Base-by-base conservation (phyloP, 2,113 vertebrate species). In the Nicator chloris region DNA sequence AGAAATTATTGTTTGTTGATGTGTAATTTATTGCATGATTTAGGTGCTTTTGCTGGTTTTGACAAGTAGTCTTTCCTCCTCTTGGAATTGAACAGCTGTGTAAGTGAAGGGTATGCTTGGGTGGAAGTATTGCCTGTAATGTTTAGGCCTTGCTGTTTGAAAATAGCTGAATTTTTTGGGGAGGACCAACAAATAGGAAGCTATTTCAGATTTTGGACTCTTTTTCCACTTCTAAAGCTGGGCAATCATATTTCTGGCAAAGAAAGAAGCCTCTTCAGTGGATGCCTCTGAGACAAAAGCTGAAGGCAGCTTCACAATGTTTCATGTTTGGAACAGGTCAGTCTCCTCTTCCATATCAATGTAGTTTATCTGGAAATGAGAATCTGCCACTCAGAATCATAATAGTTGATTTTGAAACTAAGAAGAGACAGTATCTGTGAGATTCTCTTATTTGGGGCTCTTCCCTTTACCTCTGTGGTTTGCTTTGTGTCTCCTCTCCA, bases 341-440 rank as follows among this genome's bases (percentile, higher is more conserved):
- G 8, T 66, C 24, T 85, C 44, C 42, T 73, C 47, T 77, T 83
- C 54, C 22, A 2, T 56, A 39, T 66, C 4, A 1, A 1, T 72
- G 14, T 40, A 19, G 33, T 27, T 91, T 72, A 19, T 44, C 33
- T 39, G 28, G 60, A 63, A 77, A 75, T 45, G 42, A 56, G n/a
- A 45, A 49, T 69, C 24, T 68, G 44, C 60, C 21, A 47, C 64
- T 35, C 89, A 88, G 42, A 85, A 73, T 64, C 31, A 1, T 11
- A 81, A 33, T 10, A 81, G 50, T 61, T 89, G 31, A 60, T 93
- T 93, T 63, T 91, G 81, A 95, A 94, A 85, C 61, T 77, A 86
- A 61, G 77, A 72, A 69, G 33, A 56, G 79, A 60, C 22, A 7
- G 7, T 23, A 16, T 53, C 66, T 84, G 18, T 20, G 76, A 94